phyloP scores from a whole-genome alignment of 1,140 invertebrate species.

The Tyrophagus putrescentiae region DNA sequence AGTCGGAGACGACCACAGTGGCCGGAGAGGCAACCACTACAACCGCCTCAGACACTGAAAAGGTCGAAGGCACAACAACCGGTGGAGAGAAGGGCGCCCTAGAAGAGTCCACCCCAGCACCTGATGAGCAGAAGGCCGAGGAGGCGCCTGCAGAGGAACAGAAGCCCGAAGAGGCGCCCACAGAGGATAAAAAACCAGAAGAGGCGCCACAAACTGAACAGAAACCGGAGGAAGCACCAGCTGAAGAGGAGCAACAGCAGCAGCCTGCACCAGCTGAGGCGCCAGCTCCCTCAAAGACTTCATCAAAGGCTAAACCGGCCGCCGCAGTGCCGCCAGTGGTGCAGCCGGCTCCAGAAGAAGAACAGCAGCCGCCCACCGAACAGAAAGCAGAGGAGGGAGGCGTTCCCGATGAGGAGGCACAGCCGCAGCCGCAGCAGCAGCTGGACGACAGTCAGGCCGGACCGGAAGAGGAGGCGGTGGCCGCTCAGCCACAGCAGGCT shows the following conservation, averaged over 20 bases:
- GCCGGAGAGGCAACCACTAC: slow-evolving; percentile 2
- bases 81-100: background rate
- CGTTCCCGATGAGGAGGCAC: background rate
- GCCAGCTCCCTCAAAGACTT: background rate
- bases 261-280: background rate
- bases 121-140: slow-evolving; percentile 8
- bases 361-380: background rate
- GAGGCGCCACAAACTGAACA: background rate
- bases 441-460: no score
- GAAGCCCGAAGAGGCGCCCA: background rate
- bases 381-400: background rate
- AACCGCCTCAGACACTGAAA: slow-evolving; percentile 7
- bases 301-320: background rate
- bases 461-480: no score
- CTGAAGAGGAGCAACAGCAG: background rate
- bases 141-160: slow-evolving; percentile 3
- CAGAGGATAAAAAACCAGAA: slow-evolving; percentile 5
- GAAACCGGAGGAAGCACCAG: background rate
- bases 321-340: background rate
- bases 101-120: slow-evolving; percentile 1
- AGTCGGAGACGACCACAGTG: background rate
- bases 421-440: background rate
- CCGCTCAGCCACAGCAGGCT: background rate
- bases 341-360: slow-evolving; percentile 2
- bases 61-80: slow-evolving; percentile 1